These are phyloP conservation scores for Hypselothyrea guttata DNA, from an alignment of 2,888 invertebrate species.

Conservation along the genomic window DNA sequence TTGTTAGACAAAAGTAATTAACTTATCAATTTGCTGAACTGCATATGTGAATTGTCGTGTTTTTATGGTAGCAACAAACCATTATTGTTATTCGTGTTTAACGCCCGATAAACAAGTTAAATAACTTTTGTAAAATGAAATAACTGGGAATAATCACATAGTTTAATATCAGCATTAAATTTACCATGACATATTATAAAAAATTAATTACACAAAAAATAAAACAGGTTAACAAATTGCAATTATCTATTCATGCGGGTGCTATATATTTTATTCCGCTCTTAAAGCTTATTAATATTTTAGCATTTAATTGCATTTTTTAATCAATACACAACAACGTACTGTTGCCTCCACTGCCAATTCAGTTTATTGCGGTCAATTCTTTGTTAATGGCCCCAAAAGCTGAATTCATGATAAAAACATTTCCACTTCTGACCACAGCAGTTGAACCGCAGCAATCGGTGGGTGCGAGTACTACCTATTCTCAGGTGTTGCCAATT, in stretches of 20 bases:
- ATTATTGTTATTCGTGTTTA: conserved; percentile 3
- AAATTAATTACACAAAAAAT: conserved; percentile 7
- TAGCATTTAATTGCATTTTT: conserved; percentile 59
- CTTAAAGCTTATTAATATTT: conserved; percentile 26
- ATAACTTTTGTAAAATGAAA: no score
- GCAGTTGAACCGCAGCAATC: conserved; percentile 3
- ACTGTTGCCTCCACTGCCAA: conserved; percentile 24
- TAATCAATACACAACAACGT: conserved; percentile 47
- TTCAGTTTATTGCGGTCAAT: conserved; percentile 56
- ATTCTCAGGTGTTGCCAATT: conserved; percentile 37
- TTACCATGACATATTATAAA: background rate
- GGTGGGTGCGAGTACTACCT: background rate
- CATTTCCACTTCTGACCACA: conserved; percentile 14
- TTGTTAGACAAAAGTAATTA: conserved; percentile 34
- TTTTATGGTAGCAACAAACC: conserved; percentile 1
- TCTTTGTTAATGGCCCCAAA: conserved; percentile 35
- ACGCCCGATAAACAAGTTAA: conserved; percentile 4
- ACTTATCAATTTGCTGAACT: conserved; percentile 38
- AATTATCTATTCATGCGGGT: conserved; percentile 47
- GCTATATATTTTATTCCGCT: conserved; percentile 35
- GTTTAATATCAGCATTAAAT: no score
- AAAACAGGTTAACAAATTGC: conserved; percentile 38
- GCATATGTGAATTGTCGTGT: conserved; percentile 20
- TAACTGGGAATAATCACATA: no score
- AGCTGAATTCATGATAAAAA: conserved; percentile 21